Base-by-base conservation (phyloP, 2,888 invertebrate species). In the Nomada lathburiana region DNA sequence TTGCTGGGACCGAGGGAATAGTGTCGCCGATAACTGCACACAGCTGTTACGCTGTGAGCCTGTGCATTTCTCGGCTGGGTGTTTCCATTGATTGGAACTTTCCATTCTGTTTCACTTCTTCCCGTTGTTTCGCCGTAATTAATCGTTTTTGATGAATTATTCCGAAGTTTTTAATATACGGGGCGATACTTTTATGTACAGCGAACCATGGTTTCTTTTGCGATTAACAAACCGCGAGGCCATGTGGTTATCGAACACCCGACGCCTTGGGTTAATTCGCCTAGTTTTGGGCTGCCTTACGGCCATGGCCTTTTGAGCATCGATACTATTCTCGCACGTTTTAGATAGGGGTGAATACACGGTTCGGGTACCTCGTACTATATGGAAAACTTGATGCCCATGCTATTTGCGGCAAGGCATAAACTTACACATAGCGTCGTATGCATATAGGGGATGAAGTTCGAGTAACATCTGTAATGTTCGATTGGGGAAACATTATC, bases 21-120 rank as follows among this genome's bases (percentile, higher is more conserved):
- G 62, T 68, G 68, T 36, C 36, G 60, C 29, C 50, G 42, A 72
- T 23, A 55, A 11, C 13, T 2, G 47, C 9, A 29, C 53, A 72
- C 72, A 72, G 72, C 72, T 72, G 72, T 72, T 72, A 64, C 63
- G 16, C 2, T 36, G 63, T 53, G 42, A 23, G 53, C 42, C 52
- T 29, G 16, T 50, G 50, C 52, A 0, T 42, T 26, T 59, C 52
- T 7, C 5, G 53, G 0, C 44, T 53, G 53, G 72, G 53, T 72
- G 72, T 64, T 53, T 26, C 63, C 63, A 42, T 44, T 18, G 26
- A 53, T 63, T 63, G 18, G 9, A 11, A 52, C 44, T 53, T 18
- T 36, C 23, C 23, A 2, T 3, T 4, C 20, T 16, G 1, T 13
- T 16, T 23, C 23, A 16, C 53, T 50, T 4, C 4, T 10, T 59